Conservation (phyloP, 2,888 invertebrate species). For the Colletes collaris region DNA sequence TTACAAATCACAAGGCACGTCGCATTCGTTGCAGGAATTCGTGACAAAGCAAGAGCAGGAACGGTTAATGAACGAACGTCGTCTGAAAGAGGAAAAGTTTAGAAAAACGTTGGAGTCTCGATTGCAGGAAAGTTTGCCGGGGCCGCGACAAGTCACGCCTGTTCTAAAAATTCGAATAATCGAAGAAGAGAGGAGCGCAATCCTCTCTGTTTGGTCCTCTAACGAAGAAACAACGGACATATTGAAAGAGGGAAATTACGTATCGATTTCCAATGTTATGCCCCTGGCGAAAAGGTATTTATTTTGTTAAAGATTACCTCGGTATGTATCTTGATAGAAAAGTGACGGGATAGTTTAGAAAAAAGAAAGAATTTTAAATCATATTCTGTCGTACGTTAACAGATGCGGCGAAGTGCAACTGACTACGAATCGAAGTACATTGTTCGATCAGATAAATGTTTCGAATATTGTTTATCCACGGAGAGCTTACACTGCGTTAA, state of each 20-base stretch:
- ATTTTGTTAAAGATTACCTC: constrained; percentile 61
- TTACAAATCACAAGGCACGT: neutral
- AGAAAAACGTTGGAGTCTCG: constrained; percentile 73
- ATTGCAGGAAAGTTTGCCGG: constrained; percentile 74
- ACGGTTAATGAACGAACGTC: constrained; percentile 81
- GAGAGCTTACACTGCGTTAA: constrained; percentile 84
- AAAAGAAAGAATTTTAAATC: too few relatives aligned
- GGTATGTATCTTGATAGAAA: constrained; percentile 7
- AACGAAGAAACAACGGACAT: constrained; percentile 85
- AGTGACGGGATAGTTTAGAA: too few relatives aligned
- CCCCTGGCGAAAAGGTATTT: constrained; percentile 84
- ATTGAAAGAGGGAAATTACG: constrained; percentile 86
- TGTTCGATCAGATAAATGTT: constrained; percentile 80
- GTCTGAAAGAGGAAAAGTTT: constrained; percentile 69
- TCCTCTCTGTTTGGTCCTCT: constrained; percentile 90
- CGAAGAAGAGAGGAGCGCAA: constrained; percentile 81
- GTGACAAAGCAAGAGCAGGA: constrained; percentile 83
- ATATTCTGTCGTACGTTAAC: neutral
- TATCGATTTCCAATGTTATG: constrained; percentile 86
- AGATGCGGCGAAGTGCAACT: constrained; percentile 84
- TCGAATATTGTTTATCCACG: constrained; percentile 66
- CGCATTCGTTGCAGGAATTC: constrained; percentile 79
- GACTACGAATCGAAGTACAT: constrained; percentile 84
- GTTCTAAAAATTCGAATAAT: constrained; percentile 83
- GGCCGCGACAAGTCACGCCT: constrained; percentile 81